A percentile compares a stretch with the other conserved stretches of the same genome.
phyloP scores from a whole-genome alignment of 1,140 invertebrate genomes.

The Dinoponera quadriceps region DNA sequence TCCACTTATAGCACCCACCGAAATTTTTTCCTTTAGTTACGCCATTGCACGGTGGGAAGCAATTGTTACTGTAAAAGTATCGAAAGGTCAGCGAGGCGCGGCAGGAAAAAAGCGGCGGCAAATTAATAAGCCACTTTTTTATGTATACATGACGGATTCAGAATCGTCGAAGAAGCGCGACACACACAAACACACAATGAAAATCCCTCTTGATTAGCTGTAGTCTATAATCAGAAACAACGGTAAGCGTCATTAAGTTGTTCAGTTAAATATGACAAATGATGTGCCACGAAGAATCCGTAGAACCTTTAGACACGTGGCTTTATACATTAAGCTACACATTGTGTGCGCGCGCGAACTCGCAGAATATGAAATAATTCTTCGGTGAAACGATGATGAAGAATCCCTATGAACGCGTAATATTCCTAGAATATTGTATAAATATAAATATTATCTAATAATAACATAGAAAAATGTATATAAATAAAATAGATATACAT shows the following conservation, averaged over 20 bases:
- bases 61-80: constrained; percentile 45
- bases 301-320: not conserved
- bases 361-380: constrained; percentile 1
- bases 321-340: not conserved
- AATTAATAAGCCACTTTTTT: constrained; percentile 35
- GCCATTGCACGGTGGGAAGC: constrained; percentile 6
- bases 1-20: too few relatives aligned
- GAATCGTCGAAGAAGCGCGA: not conserved
- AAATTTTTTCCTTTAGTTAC: too few relatives aligned
- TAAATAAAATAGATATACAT: too few relatives aligned
- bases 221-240: not conserved
- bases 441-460: too few relatives aligned
- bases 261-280: constrained; percentile 22
- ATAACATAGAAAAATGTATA: too few relatives aligned
- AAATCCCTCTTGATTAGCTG: constrained; percentile 18
- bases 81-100: constrained; percentile 21
- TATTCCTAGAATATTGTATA: too few relatives aligned
- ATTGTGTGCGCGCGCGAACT: not conserved
- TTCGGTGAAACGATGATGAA: too few relatives aligned
- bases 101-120: constrained; percentile 1
- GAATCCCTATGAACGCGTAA: too few relatives aligned
- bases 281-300: not conserved
- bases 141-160: constrained; percentile 13
- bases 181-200: too few relatives aligned
- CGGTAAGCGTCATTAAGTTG: constrained; percentile 12